Percentiles rank a stretch among this genome's conserved stretches.
Evolutionary conservation across 35 echinoderm and acorn worm genomes (phyloP).

Genomic region (Nesometra sesokonis): DNA sequence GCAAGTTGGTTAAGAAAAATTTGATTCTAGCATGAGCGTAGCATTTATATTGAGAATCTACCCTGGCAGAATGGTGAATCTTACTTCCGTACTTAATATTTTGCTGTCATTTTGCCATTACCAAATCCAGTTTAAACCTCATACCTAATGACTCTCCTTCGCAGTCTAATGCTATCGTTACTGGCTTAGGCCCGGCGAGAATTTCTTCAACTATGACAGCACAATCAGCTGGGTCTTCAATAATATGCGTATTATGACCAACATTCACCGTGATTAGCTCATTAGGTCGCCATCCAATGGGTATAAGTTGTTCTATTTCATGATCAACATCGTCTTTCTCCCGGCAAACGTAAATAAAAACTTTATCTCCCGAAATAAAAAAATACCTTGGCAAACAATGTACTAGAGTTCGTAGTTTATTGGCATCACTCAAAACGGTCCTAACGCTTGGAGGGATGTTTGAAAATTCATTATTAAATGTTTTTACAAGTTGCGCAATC

Average conservation of each 20-base stretch:
- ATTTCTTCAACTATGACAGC: background rate
- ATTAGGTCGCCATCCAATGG: background rate
- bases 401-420: background rate
- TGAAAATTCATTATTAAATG: background rate
- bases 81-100: too few relatives aligned
- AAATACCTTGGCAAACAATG: background rate
- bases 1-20: too few relatives aligned
- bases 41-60: too few relatives aligned
- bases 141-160: background rate
- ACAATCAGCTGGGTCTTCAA: background rate
- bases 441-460: background rate
- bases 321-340: background rate
- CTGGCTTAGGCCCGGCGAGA: background rate
- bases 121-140: background rate
- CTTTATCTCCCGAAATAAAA: background rate
- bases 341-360: background rate
- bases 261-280: background rate
- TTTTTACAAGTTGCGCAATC: background rate
- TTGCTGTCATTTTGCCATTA: too few relatives aligned
- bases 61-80: too few relatives aligned
- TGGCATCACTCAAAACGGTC: background rate
- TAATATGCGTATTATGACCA: background rate
- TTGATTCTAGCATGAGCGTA: too few relatives aligned
- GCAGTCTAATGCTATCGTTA: background rate
- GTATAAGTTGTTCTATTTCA: background rate